Conservation (phyloP, 1,140 invertebrate genomes). For the Sinella curviseta region DNA sequence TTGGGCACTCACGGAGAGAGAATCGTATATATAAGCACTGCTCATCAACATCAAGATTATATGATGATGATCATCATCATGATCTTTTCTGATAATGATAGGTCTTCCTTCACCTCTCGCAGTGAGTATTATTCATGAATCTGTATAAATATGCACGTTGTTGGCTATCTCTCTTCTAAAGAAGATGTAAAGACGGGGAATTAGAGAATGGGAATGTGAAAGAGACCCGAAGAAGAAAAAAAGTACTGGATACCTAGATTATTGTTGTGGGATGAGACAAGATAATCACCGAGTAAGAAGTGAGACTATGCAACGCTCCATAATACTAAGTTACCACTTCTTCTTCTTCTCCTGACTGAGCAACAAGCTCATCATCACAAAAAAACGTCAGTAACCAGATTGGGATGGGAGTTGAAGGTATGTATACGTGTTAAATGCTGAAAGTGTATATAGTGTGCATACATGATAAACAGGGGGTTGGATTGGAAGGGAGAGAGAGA, state of each 20-base stretch:
- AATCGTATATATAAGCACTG: not conserved
- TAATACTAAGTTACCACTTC: constrained; percentile 22
- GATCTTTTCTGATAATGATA: constrained; percentile 18
- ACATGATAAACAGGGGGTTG: constrained; percentile 17
- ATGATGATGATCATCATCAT: constrained; percentile 2
- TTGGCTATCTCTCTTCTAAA: not conserved
- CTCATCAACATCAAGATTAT: not conserved
- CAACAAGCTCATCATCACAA: constrained; percentile 13
- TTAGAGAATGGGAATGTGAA: not conserved
- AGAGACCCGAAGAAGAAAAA: constrained; percentile 20
- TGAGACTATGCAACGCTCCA: constrained; percentile 19
- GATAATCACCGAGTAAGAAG: constrained; percentile 43
- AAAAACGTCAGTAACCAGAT: constrained; percentile 8
- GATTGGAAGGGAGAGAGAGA: not conserved
- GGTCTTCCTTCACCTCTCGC: constrained; percentile 6
- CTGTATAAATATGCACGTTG: not conserved
- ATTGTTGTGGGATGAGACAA: constrained; percentile 39
- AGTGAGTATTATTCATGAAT: not conserved
- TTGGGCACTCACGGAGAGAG: not conserved
- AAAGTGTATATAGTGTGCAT: too few relatives aligned
- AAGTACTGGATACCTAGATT: constrained; percentile 11
- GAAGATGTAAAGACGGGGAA: constrained; percentile 1
- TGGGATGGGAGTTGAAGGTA: not conserved
- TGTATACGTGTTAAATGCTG: not conserved
- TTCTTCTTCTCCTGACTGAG: not conserved